phyloP scores from a whole-genome alignment of 1,140 invertebrate genomes.

The Zaprionus davidi region DNA sequence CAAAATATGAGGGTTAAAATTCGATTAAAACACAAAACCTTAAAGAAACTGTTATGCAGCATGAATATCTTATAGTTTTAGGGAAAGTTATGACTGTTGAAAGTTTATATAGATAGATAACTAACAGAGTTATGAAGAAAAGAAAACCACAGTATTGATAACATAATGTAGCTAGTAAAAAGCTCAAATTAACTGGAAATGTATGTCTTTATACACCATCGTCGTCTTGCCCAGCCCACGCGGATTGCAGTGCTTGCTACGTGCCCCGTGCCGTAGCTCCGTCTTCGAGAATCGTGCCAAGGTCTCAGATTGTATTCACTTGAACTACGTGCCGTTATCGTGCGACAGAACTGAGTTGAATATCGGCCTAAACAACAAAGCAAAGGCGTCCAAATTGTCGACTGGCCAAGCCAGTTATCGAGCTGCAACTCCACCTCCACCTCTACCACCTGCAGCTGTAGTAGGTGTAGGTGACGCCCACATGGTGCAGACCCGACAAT shows the following conservation, averaged over 20 bases:
- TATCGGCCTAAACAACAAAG: slow-evolving; percentile 33
- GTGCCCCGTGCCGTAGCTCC: not conserved
- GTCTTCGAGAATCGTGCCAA: slow-evolving; percentile 72
- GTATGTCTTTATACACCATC: not conserved
- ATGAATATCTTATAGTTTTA: not conserved
- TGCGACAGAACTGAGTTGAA: slow-evolving; percentile 34
- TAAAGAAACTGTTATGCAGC: not conserved
- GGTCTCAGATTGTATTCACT: slow-evolving; percentile 74
- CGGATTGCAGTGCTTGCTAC: not conserved
- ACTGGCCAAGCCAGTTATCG: slow-evolving; percentile 35
- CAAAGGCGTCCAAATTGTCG: slow-evolving; percentile 18
- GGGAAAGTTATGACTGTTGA: not conserved
- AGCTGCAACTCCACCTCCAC: slow-evolving; percentile 10
- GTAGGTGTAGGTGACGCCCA: slow-evolving; percentile 16
- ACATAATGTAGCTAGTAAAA: slow-evolving; percentile 2
- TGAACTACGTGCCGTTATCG: slow-evolving; percentile 78
- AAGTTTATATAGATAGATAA: not conserved
- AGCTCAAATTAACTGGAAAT: slow-evolving; percentile 2
- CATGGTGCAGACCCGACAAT: not conserved
- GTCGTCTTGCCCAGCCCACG: not conserved
- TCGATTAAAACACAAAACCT: too few relatives aligned
- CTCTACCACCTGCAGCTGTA: not conserved
- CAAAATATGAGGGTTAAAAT: not conserved
- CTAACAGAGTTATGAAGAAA: not conserved
- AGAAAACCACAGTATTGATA: not conserved